These are phyloP conservation scores for Astatoreochromis straeleni DNA, from an alignment of 2,113 vertebrate genomes.

Conservation along the genomic window DNA sequence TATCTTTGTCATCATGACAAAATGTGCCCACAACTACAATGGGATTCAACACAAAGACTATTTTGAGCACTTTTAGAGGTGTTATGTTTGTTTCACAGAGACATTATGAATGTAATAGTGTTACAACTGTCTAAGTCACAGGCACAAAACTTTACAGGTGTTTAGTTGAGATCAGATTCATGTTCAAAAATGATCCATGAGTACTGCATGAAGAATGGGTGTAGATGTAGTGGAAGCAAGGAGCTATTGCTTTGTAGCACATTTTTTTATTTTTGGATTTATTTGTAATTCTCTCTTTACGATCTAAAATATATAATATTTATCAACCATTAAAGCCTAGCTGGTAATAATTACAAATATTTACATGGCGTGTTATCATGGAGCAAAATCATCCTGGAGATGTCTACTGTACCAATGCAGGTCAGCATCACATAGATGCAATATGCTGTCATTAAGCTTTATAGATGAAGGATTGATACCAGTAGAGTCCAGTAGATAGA, in stretches of 20 bases:
- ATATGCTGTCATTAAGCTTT: neutral
- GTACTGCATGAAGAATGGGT: neutral
- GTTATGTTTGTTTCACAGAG: neutral
- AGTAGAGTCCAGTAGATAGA: neutral
- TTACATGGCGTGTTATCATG: neutral
- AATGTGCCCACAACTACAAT: neutral
- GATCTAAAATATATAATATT: neutral
- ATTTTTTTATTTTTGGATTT: neutral
- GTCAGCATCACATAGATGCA: neutral
- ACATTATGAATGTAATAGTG: neutral
- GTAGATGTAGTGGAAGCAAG: neutral
- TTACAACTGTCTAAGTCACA: neutral
- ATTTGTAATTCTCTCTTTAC: neutral
- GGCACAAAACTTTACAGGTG: neutral
- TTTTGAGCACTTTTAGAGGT: neutral
- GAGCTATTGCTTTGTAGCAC: neutral
- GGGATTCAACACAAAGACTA: neutral
- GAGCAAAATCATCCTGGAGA: neutral
- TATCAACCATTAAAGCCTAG: neutral
- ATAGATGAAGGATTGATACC: neutral
- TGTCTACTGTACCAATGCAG: neutral
- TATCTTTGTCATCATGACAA: neutral
- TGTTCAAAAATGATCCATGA: neutral
- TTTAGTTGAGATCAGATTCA: neutral
- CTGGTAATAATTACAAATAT: neutral